Evolutionary conservation across 1,140 invertebrate genomes (phyloP), one percentile per base, ranked within the genome.

Genomic region (Diabrotica undecimpunctata): DNA sequence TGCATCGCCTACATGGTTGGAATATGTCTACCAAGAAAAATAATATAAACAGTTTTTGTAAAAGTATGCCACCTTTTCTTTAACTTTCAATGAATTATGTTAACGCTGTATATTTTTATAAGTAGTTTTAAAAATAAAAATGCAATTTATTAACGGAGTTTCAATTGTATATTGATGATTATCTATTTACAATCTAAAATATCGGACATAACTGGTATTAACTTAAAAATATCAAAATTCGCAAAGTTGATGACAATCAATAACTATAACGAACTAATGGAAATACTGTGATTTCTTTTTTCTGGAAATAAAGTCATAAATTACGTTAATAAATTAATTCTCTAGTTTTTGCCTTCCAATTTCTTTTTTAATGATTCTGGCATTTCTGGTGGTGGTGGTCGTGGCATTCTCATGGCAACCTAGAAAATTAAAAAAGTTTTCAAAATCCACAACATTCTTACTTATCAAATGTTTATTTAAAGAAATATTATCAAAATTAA

Each of bases 301-400:
- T 50, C 13, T 60, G 13, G 58, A 37, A 36, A 37, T n/a, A 25
- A 9, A 10, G 7, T 51, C 10, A 5, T 8, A 60, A 60, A 50
- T 60, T 54, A 13, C 53, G 9, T 11, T 11, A 54, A 13, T 54
- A 54, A 37, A 50, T 25, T 36, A 14, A 60, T 60, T 50, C 25
- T 14, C 14, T 60, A n/a, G 13, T 5, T 41, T 50, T 46, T 46
- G 12, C 12, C 86, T 64, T 82, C 87, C 37, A 94, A 79, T 78
- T 95, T 93, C 81, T 88, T 88, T 79, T 93, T 95, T 72, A 99
- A 85, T 11, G 94, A 96, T 78, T 95, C 96, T 52, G 97, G 97
- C 96, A 98, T 98, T 80, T 93, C 90, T 79, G 96, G 94, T 81
- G 97, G 97, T 81, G 98, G 97, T 76, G 97, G 97, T 71, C 97